Percentiles rank a stretch among this genome's conserved stretches.
phyloP scores from a whole-genome alignment of 2,888 invertebrate species.

The Melieria crassipennis region DNA sequence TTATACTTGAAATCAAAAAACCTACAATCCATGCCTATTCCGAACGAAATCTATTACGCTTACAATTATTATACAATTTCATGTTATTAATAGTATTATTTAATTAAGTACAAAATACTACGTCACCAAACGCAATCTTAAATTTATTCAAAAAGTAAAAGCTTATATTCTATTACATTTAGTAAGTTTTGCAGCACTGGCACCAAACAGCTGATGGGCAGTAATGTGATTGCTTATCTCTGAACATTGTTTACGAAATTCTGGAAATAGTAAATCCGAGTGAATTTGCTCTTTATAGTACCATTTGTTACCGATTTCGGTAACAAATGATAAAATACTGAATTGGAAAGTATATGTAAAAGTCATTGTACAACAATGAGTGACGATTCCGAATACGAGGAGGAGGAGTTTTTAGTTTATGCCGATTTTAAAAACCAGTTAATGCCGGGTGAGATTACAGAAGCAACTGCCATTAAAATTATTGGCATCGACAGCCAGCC shows the following conservation, averaged over 20 bases:
- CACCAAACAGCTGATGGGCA: too few relatives aligned
- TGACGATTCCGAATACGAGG: slow-evolving; percentile 60
- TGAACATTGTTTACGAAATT: background rate
- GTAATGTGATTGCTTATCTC: background rate
- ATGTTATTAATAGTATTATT: too few relatives aligned
- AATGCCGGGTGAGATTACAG: slow-evolving; percentile 53
- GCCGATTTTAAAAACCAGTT: slow-evolving; percentile 63
- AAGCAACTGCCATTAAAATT: slow-evolving; percentile 63
- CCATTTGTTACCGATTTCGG: too few relatives aligned
- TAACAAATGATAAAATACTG: background rate
- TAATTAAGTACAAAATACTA: too few relatives aligned
- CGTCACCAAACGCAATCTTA: too few relatives aligned
- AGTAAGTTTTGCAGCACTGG: too few relatives aligned
- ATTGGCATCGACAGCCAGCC: slow-evolving; percentile 74
- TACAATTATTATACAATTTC: too few relatives aligned
- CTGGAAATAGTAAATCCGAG: background rate
- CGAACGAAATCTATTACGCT: too few relatives aligned
- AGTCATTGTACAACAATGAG: slow-evolving; percentile 46
- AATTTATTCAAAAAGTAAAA: too few relatives aligned
- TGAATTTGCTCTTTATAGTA: background rate
- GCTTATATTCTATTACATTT: too few relatives aligned
- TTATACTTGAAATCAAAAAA: too few relatives aligned
- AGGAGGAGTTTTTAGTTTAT: slow-evolving; percentile 61
- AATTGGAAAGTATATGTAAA: background rate
- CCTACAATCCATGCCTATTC: too few relatives aligned